These are phyloP conservation scores for Puma concolor DNA, from an alignment of 2,113 vertebrate species.

Conservation along the genomic window DNA sequence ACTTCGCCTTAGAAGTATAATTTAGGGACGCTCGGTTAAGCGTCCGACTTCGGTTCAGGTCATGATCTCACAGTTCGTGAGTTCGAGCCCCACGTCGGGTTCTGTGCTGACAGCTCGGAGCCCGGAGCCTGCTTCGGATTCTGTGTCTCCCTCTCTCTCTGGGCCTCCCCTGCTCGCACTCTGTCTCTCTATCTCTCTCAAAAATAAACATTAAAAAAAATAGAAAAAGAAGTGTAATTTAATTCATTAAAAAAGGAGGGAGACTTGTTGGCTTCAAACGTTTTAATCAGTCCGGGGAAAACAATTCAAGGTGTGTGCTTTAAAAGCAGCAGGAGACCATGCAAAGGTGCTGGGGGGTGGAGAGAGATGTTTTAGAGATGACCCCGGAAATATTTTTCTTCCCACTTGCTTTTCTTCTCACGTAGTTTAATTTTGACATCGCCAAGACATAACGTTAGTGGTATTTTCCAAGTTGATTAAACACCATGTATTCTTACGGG, in stretches of 20 bases:
- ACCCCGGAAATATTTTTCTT: neutral
- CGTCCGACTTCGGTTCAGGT: too few relatives aligned
- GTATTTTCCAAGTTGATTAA: neutral
- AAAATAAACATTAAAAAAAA: too few relatives aligned
- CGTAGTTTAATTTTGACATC: neutral
- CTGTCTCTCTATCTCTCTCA: too few relatives aligned
- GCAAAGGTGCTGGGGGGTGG: accelerated
- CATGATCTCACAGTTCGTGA: too few relatives aligned
- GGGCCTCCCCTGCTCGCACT: too few relatives aligned
- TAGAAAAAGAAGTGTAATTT: neutral
- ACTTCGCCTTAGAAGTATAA: neutral
- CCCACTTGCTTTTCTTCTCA: neutral
- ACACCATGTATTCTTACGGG: neutral
- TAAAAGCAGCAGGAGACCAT: neutral
- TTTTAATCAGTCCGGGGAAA: neutral
- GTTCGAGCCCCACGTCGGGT: too few relatives aligned
- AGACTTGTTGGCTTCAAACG: neutral
- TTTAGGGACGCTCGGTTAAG: neutral
- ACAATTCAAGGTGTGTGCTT: neutral
- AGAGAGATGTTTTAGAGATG: neutral
- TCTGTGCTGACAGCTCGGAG: too few relatives aligned
- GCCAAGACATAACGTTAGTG: neutral
- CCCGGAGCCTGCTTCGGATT: too few relatives aligned
- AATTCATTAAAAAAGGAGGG: neutral
- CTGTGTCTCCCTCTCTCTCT: too few relatives aligned